Percentiles rank a stretch among this genome's conserved stretches.
Evolutionary conservation across 2,113 vertebrate species (phyloP).

Genomic region (Setophaga kirtlandii): DNA sequence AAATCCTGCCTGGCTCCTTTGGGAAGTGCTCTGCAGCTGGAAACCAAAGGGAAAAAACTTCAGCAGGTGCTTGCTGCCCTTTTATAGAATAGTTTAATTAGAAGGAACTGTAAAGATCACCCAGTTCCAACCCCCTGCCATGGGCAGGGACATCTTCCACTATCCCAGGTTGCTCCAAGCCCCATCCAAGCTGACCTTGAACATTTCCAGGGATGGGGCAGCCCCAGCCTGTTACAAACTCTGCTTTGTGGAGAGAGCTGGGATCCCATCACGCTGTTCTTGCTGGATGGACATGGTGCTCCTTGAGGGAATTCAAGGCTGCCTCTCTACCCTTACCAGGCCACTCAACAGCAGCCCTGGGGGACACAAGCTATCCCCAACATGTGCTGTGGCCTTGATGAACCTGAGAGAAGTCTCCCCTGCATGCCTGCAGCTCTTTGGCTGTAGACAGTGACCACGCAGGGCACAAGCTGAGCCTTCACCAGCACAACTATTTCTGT

Average conservation of each 20-base stretch:
- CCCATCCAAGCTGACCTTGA: not conserved
- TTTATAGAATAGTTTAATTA: not conserved
- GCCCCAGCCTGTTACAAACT: not conserved
- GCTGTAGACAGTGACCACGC: not conserved
- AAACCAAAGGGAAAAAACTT: not conserved
- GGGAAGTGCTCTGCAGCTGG: not conserved
- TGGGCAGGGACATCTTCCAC: not conserved
- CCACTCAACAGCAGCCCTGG: not conserved
- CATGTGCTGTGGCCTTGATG: not conserved
- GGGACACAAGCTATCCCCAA: not conserved
- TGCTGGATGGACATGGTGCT: not conserved
- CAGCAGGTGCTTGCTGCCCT: not conserved
- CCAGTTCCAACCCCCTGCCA: not conserved
- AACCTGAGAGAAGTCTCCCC: not conserved
- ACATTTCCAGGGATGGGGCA: not conserved
- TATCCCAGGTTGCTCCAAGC: not conserved
- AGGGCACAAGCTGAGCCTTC: not conserved
- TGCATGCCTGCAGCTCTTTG: not conserved
- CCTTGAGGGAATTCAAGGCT: not conserved
- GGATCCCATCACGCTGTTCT: not conserved
- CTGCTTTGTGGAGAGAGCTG: not conserved
- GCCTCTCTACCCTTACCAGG: not conserved
- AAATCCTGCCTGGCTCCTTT: not conserved
- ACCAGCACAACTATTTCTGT: not conserved
- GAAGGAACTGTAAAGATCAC: not conserved